Percentiles rank a stretch among this genome's conserved stretches.
Evolutionary conservation across 2,113 vertebrate species (phyloP).

Genomic region (Psittacula cyanocephala): DNA sequence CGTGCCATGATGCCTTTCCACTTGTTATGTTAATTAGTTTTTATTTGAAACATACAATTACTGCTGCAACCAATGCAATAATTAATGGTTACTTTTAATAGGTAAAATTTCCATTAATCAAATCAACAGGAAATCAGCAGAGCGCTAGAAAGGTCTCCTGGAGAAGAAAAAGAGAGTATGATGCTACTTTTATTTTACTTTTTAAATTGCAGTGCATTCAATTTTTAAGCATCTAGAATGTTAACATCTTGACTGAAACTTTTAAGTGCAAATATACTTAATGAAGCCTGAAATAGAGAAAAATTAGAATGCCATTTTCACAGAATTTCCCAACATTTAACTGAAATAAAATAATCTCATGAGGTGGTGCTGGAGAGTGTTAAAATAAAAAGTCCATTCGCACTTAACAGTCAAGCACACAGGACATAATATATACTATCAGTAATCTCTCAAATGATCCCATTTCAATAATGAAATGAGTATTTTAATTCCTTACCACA

Average conservation of each 20-base stretch:
- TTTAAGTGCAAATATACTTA: conserved; percentile 14
- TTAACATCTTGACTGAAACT: conserved; percentile 48
- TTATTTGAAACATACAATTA: conserved; percentile 74
- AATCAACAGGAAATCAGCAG: conserved; percentile 55
- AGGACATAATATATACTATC: not conserved
- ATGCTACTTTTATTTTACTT: conserved; percentile 1
- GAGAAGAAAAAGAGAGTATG: not conserved
- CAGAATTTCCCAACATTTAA: not conserved
- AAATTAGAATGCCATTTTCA: conserved; percentile 34
- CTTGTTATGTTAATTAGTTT: conserved; percentile 70
- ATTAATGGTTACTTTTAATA: conserved; percentile 72
- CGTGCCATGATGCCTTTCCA: conserved; percentile 59
- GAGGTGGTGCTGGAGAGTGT: not conserved
- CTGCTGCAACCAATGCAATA: conserved; percentile 63
- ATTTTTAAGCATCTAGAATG: conserved; percentile 24
- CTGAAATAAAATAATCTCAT: not conserved
- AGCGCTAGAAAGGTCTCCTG: conserved; percentile 6
- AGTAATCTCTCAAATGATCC: not conserved
- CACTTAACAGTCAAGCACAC: not conserved
- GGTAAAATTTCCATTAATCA: conserved; percentile 73
- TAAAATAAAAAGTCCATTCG: conserved; percentile 14
- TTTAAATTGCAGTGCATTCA: conserved; percentile 10
- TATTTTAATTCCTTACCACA: not conserved
- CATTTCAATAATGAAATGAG: not conserved
- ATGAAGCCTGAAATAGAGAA: conserved; percentile 44